These are phyloP conservation scores for Vireo griseus DNA, from an alignment of 2,797 vertebrate species.

Conservation along the genomic window DNA sequence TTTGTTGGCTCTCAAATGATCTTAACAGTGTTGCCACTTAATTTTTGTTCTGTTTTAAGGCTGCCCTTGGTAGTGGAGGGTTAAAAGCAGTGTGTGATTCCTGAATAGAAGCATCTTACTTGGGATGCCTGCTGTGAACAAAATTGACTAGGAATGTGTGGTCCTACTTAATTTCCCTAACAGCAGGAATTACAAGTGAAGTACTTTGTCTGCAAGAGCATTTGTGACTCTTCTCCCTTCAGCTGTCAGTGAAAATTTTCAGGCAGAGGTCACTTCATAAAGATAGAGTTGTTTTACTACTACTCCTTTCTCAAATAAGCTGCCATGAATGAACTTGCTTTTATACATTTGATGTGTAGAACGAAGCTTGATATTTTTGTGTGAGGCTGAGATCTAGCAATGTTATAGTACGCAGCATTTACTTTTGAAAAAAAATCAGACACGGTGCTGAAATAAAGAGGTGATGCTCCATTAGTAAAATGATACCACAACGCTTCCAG, in stretches of 20 bases:
- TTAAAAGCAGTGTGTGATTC: constrained; percentile 54
- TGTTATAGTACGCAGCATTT: neutral
- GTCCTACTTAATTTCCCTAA: constrained; percentile 67
- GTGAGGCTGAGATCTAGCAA: rapidly evolving
- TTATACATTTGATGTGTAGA: neutral
- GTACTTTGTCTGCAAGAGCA: neutral
- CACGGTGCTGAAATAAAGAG: neutral
- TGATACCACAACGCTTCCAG: neutral
- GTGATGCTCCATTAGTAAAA: neutral
- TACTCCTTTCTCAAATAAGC: neutral
- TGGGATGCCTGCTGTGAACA: constrained; percentile 55
- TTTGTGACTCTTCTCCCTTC: neutral
- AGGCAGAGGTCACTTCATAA: constrained; percentile 3
- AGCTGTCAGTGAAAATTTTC: neutral
- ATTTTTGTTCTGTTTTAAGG: neutral
- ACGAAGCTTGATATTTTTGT: neutral
- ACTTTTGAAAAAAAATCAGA: neutral
- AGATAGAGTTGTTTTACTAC: neutral
- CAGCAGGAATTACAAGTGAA: constrained; percentile 53
- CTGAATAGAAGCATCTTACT: constrained; percentile 52
- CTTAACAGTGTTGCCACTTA: neutral
- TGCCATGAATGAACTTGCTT: neutral
- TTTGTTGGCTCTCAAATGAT: neutral
- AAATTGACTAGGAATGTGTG: constrained; percentile 65
- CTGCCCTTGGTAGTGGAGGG: constrained; percentile 20